Evolutionary conservation across 2,797 vertebrate species (phyloP).

Genomic region (Varecia variegata): DNA sequence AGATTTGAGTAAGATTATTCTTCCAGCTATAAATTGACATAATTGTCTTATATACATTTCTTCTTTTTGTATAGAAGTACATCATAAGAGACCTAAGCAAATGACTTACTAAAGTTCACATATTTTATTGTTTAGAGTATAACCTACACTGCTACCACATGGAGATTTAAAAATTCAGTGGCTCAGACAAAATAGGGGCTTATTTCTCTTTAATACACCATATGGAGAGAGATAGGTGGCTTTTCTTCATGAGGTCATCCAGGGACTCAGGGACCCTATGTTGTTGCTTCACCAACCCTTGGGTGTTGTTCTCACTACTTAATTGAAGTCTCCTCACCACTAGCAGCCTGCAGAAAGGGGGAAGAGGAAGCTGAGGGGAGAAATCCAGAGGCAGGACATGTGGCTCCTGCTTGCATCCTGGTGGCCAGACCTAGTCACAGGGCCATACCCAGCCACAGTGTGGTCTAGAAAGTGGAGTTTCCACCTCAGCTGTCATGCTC

Average conservation of each 20-base stretch:
- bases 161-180: background rate
- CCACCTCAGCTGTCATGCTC: background rate
- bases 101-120: background rate
- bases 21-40: background rate
- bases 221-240: background rate
- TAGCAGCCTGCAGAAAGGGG: background rate
- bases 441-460: background rate
- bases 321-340: background rate
- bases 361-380: background rate
- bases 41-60: background rate
- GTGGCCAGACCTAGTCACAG: background rate
- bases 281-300: background rate
- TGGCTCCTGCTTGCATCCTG: background rate
- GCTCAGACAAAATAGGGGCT: background rate
- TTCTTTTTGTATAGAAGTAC: background rate
- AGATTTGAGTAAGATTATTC: background rate
- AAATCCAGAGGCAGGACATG: too few relatives aligned
- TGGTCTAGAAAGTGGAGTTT: background rate
- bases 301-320: background rate
- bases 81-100: background rate
- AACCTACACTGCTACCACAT: background rate
- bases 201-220: background rate
- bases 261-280: background rate
- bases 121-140: background rate
- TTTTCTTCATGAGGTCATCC: background rate